phyloP scores from a whole-genome alignment of 2,113 vertebrate genomes.

The Phrynosoma blainvillii region DNA sequence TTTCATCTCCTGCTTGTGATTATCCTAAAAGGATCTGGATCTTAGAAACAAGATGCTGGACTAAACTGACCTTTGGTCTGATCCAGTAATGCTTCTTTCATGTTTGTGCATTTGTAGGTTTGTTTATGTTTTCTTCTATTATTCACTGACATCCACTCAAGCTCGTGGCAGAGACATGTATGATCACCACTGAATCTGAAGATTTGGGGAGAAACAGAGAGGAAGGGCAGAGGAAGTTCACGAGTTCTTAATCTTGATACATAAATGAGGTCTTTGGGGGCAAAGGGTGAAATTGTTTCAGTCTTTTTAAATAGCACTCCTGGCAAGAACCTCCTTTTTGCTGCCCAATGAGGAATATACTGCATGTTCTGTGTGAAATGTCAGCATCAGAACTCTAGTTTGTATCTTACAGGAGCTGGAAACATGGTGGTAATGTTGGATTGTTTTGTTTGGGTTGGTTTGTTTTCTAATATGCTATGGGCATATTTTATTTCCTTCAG shows the following conservation, averaged over 20 bases:
- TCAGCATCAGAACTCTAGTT: neutral
- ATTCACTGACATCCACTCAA: neutral
- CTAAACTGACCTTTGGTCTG: neutral
- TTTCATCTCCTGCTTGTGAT: neutral
- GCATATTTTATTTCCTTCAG: neutral
- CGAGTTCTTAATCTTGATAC: neutral
- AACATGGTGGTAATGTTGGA: neutral
- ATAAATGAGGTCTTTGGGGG: neutral
- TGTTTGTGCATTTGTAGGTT: neutral
- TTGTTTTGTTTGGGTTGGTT: neutral
- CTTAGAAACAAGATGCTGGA: neutral
- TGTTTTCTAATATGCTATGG: neutral
- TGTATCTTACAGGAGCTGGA: neutral
- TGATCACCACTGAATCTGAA: neutral
- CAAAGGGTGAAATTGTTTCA: neutral
- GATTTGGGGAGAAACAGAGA: neutral
- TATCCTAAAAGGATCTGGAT: neutral
- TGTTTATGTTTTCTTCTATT: neutral
- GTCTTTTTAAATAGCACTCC: neutral
- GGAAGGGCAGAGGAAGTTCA: neutral
- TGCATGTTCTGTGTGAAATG: neutral
- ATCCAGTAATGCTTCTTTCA: neutral
- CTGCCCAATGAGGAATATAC: neutral
- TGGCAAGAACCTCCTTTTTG: neutral
- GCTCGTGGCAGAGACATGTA: neutral